Percentiles rank a stretch among this genome's conserved stretches.
phyloP scores from a whole-genome alignment of 2,797 vertebrate genomes.

The Crotalus adamanteus region DNA sequence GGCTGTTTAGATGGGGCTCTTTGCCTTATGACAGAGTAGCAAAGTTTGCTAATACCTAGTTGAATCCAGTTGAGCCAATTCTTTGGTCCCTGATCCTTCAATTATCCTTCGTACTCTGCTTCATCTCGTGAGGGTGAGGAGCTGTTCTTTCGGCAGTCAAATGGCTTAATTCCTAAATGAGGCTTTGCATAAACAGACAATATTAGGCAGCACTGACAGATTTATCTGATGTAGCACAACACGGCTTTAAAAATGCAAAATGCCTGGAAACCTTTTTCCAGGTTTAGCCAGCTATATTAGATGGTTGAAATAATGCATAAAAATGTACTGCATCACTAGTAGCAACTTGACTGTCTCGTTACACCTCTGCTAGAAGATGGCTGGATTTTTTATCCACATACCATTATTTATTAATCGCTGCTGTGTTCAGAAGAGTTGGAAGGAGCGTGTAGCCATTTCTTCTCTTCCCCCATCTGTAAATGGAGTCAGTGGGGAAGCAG shows the following conservation, averaged over 20 bases:
- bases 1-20: background rate
- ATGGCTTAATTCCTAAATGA: background rate
- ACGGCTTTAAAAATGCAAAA: conserved; percentile 39
- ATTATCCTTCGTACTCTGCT: conserved; percentile 52
- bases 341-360: conserved; percentile 31
- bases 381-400: background rate
- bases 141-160: background rate
- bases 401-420: conserved; percentile 26
- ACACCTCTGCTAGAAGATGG: background rate
- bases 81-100: conserved; percentile 52
- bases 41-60: background rate
- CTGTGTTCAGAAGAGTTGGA: background rate
- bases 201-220: conserved; percentile 46
- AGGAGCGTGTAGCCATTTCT: conserved; percentile 32
- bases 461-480: background rate
- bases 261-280: background rate
- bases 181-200: conserved; percentile 45
- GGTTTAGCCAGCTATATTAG: conserved; percentile 16
- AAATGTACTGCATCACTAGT: conserved; percentile 6
- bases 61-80: background rate
- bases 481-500: background rate
- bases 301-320: conserved; percentile 35
- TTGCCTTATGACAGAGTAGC: background rate
- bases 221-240: conserved; percentile 28
- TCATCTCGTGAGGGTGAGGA: conserved; percentile 34